Base-by-base conservation (phyloP, 2,888 invertebrate species). In the Ophion slaviceki region DNA sequence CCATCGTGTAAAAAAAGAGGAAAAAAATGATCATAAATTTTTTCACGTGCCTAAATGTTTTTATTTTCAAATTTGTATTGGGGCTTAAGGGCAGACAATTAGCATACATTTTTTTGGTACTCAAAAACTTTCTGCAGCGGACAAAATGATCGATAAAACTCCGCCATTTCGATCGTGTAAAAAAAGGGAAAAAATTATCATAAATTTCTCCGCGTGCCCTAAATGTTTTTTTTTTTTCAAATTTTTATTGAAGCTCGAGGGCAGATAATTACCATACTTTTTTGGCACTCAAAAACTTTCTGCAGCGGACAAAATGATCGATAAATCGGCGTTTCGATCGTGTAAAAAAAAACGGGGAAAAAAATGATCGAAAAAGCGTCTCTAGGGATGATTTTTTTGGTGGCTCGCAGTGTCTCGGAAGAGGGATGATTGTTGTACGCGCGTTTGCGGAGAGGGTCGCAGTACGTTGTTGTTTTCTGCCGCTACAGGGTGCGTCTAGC, bases 381-480 rank as follows among this genome's bases (percentile, higher is more conserved):
- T 75, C 57, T 78, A 59, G 17, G 57, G 64, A 70, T 28, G 11
- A 61, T 53, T 81, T 68, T 64, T 70, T 45, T 17, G 40, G 28
- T 68, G 78, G 53, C 36, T 80, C 59, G 59, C 14, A 53, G 14
- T 14, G 47, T 77, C 36, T 77, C 40, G 80, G 80, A 86, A 85
- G 82, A 82, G 80, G 77, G 80, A 86, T 86, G 85, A 82, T 82
- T 80, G 79, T 79, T 76, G 75, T 68, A 85, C 79, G 80, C 77
- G 72, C 76, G 76, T 82, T 74, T 62, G n/a, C 62, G 45, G 66
- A 11, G 14, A 67, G 67, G 28, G 57, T 20, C n/a, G 53, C 47
- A 62, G 64, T 45, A 72, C 85, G 85, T 77, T 76, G 77, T 80
- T 77, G 72, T 76, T 86, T 80, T 53, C 53, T 24, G 40, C 67